phyloP scores from a whole-genome alignment of 1,140 invertebrate species.

The Drosophila pallidifrons region DNA sequence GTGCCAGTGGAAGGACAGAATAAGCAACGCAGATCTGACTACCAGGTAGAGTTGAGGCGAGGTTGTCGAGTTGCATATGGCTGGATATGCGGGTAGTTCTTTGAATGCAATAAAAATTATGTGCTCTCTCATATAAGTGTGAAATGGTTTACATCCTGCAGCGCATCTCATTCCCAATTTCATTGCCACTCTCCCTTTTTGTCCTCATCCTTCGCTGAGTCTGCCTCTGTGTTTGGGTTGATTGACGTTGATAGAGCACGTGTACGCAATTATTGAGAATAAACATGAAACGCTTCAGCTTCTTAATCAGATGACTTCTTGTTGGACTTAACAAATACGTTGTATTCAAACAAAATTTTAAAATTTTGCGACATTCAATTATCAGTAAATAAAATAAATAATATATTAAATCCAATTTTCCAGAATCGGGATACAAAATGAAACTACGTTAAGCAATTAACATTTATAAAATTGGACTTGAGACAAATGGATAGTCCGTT shows the following conservation, averaged over 20 bases:
- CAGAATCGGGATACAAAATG: too few species aligned
- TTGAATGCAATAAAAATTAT: conserved; percentile 70
- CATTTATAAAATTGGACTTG: too few species aligned
- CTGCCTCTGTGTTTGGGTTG: conserved; percentile 60
- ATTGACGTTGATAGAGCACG: conserved; percentile 72
- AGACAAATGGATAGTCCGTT: too few species aligned
- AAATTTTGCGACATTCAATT: too few species aligned
- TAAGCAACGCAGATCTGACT: conserved; percentile 31
- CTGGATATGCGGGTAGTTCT: conserved; percentile 56
- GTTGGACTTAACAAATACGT: too few species aligned
- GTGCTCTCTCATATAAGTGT: conserved; percentile 63
- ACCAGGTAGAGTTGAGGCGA: not conserved
- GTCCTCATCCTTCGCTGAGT: not conserved
- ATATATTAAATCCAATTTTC: too few species aligned
- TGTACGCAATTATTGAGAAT: conserved; percentile 77
- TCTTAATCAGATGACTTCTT: too few species aligned
- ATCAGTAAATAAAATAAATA: too few species aligned
- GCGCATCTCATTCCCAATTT: conserved; percentile 6
- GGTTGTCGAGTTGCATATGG: not conserved
- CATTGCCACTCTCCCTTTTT: not conserved
- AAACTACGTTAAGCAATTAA: too few species aligned
- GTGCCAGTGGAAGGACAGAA: conserved; percentile 12
- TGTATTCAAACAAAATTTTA: too few species aligned
- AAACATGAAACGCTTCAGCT: conserved; percentile 49
- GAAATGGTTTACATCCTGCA: conserved; percentile 60